These are phyloP conservation scores for Oreotrochilus melanogaster DNA, from an alignment of 2,113 vertebrate genomes.

Conservation along the genomic window DNA sequence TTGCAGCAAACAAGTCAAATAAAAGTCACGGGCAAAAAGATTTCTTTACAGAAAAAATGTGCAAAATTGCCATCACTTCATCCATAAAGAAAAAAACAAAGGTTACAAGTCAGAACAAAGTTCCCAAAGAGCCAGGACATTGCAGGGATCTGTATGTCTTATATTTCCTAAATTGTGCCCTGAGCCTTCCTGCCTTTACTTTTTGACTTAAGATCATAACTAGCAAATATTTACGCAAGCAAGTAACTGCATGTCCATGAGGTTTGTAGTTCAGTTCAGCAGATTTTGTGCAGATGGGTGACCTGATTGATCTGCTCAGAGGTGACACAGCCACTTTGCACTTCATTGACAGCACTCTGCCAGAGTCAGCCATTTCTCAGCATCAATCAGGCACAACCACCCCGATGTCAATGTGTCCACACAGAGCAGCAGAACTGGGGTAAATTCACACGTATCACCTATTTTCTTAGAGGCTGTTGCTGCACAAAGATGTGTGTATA, in stretches of 20 bases:
- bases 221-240: not conserved
- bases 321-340: not conserved
- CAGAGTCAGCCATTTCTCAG: not conserved
- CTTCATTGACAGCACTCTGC: not conserved
- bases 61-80: not conserved
- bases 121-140: not conserved
- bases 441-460: not conserved
- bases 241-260: not conserved
- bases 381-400: not conserved
- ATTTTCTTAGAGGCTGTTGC: not conserved
- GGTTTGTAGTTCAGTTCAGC: not conserved
- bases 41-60: not conserved
- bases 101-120: not conserved
- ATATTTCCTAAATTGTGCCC: not conserved
- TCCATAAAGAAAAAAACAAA: not conserved
- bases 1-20: not conserved
- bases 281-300: not conserved
- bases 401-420: not conserved
- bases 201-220: not conserved
- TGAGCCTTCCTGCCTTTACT: not conserved
- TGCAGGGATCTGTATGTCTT: not conserved
- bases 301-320: not conserved
- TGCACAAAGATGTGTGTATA: not conserved
- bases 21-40: not conserved
- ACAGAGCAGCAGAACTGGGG: not conserved